Conservation (phyloP, 2,888 invertebrate species). For the Campoplex capitator region DNA sequence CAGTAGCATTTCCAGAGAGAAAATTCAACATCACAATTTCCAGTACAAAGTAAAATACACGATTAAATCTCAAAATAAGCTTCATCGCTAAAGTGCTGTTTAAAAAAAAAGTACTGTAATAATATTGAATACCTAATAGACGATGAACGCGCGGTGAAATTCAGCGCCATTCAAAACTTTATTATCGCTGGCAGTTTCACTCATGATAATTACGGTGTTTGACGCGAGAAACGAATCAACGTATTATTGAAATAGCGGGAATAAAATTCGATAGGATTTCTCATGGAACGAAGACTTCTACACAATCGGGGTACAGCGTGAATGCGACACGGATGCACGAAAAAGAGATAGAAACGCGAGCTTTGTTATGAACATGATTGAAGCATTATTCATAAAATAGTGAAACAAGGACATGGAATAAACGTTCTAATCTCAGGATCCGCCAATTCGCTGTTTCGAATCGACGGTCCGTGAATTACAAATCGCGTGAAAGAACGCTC, state of each 20-base stretch:
- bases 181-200: background rate
- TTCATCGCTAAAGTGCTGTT: no score
- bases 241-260: background rate
- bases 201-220: no score
- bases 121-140: background rate
- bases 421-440: conserved; percentile 42
- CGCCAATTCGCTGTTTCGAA: conserved; percentile 51
- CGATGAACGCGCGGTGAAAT: background rate
- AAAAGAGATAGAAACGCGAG: background rate
- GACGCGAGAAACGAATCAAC: background rate
- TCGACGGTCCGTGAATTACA: conserved; percentile 58
- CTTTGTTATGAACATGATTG: conserved; percentile 1
- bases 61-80: background rate
- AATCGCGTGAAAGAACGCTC: conserved; percentile 59
- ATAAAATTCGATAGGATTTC: background rate
- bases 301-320: background rate
- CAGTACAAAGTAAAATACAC: no score
- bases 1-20: no score
- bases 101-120: background rate
- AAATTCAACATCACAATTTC: no score
- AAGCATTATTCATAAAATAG: background rate
- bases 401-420: background rate
- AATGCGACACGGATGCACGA: background rate
- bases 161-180: background rate
- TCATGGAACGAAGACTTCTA: background rate